These are phyloP conservation scores for Eulemur macaco DNA, from an alignment of 2,113 vertebrate species.

Conservation along the genomic window DNA sequence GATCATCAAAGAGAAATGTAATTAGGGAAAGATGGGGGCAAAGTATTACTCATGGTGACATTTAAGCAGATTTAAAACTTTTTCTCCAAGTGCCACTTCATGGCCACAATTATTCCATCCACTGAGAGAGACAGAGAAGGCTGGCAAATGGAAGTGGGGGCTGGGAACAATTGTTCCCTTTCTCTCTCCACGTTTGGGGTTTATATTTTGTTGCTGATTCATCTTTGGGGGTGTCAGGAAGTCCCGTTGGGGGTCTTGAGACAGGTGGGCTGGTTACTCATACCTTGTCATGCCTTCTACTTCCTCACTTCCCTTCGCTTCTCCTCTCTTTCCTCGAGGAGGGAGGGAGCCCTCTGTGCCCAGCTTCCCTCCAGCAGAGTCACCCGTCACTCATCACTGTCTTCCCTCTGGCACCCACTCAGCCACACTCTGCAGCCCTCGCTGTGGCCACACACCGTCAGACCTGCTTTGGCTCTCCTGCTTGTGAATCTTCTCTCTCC, in stretches of 20 bases:
- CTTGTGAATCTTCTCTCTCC: not conserved
- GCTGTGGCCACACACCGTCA: not conserved
- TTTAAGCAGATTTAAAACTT: slow-evolving; percentile 72
- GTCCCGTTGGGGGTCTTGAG: not conserved
- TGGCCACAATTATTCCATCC: slow-evolving; percentile 50
- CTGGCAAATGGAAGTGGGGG: not conserved
- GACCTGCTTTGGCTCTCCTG: not conserved
- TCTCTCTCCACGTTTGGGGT: slow-evolving; percentile 8
- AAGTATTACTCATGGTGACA: slow-evolving; percentile 64
- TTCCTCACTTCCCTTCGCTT: not conserved
- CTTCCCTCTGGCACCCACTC: not conserved
- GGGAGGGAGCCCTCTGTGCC: not conserved
- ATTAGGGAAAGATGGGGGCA: slow-evolving; percentile 62
- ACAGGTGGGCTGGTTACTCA: not conserved
- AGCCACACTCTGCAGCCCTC: not conserved
- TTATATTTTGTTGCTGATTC: slow-evolving; percentile 26
- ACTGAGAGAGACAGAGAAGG: not conserved
- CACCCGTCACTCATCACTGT: not conserved
- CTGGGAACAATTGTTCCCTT: not conserved
- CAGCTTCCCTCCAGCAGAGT: not conserved
- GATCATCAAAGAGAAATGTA: slow-evolving; percentile 67
- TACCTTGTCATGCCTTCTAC: not conserved
- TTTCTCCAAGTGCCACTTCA: slow-evolving; percentile 61
- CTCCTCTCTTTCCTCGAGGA: not conserved
- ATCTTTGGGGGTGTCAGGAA: slow-evolving; percentile 9